Evolutionary conservation across 2,888 invertebrate genomes (phyloP).

Genomic region (Tetragonisca angustula): DNA sequence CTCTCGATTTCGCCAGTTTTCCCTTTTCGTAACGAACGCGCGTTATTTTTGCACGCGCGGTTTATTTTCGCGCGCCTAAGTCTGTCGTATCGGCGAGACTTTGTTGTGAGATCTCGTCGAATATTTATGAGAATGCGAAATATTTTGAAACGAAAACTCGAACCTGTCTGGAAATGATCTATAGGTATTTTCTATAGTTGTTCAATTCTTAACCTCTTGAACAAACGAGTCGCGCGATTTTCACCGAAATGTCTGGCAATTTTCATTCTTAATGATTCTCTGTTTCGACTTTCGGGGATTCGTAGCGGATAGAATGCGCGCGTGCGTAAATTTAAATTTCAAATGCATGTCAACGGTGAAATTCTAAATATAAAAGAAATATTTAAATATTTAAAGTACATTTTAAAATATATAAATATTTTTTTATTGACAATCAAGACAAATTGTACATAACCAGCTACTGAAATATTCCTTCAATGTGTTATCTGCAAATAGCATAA

Average conservation of each 20-base stretch:
- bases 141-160: background rate
- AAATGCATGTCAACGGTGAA: too few relatives aligned
- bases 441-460: too few relatives aligned
- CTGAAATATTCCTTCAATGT: too few relatives aligned
- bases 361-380: too few relatives aligned
- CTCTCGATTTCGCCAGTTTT: slow-evolving; percentile 27
- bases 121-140: slow-evolving; percentile 17
- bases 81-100: slow-evolving; percentile 5
- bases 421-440: too few relatives aligned
- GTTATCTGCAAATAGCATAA: too few relatives aligned
- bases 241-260: too few relatives aligned
- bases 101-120: background rate
- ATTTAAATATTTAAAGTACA: too few relatives aligned
- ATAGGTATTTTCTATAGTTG: slow-evolving; percentile 7
- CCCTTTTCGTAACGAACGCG: slow-evolving; percentile 42
- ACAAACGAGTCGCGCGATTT: background rate
- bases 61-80: slow-evolving; percentile 48
- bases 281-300: background rate
- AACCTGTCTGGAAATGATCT: background rate
- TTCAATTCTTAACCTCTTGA: background rate
- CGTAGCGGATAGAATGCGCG: too few relatives aligned
- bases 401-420: too few relatives aligned
- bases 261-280: background rate
- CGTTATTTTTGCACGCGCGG: slow-evolving; percentile 48
- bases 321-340: too few relatives aligned